Evolutionary conservation across 2,888 invertebrate genomes (phyloP).

Genomic region (Cybosia mesomella): DNA sequence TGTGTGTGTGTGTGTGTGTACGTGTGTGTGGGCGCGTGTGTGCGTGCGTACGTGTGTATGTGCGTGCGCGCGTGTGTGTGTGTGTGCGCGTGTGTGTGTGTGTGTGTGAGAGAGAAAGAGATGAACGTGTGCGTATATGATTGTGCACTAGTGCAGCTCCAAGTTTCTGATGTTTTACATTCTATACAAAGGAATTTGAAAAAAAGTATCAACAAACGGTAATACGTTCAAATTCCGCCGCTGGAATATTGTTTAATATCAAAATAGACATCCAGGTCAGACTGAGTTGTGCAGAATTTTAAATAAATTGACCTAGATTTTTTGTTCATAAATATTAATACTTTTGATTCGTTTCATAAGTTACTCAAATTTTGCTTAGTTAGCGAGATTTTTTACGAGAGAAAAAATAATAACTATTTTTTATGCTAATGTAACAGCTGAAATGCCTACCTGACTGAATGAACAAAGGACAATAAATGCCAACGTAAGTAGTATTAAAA

Average conservation of each 20-base stretch:
- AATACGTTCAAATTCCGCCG: slow-evolving; percentile 39
- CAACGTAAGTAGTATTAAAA: not conserved
- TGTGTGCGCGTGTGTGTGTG: too few species aligned
- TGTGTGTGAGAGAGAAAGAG: too few species aligned
- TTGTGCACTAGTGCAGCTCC: not conserved
- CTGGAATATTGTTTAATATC: slow-evolving; percentile 45
- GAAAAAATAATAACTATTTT: slow-evolving; percentile 45
- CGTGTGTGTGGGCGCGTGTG: too few species aligned
- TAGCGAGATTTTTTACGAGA: slow-evolving; percentile 44
- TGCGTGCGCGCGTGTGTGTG: too few species aligned
- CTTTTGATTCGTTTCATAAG: slow-evolving; percentile 48
- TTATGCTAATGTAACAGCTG: slow-evolving; percentile 12
- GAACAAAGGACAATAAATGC: slow-evolving; percentile 1
- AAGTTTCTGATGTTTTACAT: not conserved
- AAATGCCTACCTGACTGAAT: slow-evolving; percentile 2
- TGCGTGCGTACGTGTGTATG: too few species aligned
- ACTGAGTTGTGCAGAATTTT: slow-evolving; percentile 50
- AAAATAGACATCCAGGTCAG: slow-evolving; percentile 56
- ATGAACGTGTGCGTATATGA: not conserved
- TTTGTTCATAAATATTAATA: slow-evolving; percentile 59
- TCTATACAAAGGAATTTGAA: not conserved
- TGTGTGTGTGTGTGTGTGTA: too few species aligned
- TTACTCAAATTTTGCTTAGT: slow-evolving; percentile 43
- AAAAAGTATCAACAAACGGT: slow-evolving; percentile 28
- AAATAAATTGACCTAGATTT: slow-evolving; percentile 63